Evolutionary conservation across 2,888 invertebrate genomes (phyloP).

Genomic region (Orthosia cruda): DNA sequence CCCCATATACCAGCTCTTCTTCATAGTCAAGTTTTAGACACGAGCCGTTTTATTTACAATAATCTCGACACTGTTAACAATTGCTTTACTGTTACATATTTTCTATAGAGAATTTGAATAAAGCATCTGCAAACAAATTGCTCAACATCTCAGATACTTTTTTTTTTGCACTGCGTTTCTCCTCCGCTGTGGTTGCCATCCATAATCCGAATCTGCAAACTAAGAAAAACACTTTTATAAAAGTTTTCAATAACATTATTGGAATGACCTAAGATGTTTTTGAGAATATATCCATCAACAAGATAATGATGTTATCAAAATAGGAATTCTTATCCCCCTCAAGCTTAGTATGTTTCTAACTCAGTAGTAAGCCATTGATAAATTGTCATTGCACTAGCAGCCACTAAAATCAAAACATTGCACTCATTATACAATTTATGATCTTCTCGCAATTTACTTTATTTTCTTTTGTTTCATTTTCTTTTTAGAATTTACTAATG

Average conservation of each 20-base stretch:
- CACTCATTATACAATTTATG: conserved; percentile 37
- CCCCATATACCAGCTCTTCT: not conserved
- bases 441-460: not conserved
- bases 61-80: too few species aligned
- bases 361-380: conserved; percentile 25
- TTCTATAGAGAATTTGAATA: too few species aligned
- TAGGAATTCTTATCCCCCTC: not conserved
- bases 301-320: not conserved
- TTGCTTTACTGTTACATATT: too few species aligned
- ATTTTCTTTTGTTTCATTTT: conserved; percentile 10
- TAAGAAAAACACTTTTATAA: not conserved
- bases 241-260: not conserved
- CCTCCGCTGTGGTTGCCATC: not conserved
- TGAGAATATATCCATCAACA: not conserved
- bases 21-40: too few species aligned
- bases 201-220: too few species aligned
- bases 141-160: too few species aligned
- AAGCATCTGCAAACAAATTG: too few species aligned
- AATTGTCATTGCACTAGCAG: conserved; percentile 40
- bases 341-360: not conserved
- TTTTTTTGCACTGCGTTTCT: not conserved
- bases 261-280: too few species aligned
- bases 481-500: conserved; percentile 2
- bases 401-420: conserved; percentile 49
- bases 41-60: too few species aligned